phyloP scores from a whole-genome alignment of 2,113 vertebrate genomes.

The Otus sunia region DNA sequence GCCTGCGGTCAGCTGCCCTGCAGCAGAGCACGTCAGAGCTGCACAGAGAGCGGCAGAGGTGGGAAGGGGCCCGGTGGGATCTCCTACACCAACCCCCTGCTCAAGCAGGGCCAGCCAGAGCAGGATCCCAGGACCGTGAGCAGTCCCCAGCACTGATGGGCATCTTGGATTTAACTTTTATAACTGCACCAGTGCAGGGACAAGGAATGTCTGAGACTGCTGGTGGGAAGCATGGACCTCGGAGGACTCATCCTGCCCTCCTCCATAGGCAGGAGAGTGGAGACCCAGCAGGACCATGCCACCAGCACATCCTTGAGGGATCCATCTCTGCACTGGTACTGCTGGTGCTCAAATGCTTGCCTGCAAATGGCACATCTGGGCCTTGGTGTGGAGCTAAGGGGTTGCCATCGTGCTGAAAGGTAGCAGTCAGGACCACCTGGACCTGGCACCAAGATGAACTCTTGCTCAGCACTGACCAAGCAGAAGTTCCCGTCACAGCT shows the following conservation, averaged over 20 bases:
- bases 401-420: not conserved
- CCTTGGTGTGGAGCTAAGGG: not conserved
- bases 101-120: not conserved
- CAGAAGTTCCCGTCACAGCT: not conserved
- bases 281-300: not conserved
- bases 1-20: not conserved
- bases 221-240: not conserved
- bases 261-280: not conserved
- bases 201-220: not conserved
- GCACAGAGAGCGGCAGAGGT: not conserved
- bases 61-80: not conserved
- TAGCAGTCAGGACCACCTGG: not conserved
- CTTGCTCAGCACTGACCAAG: not conserved
- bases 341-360: not conserved
- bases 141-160: not conserved
- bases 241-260: not conserved
- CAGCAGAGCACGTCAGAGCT: not conserved
- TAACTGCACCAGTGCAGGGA: not conserved
- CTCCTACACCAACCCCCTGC: not conserved
- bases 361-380: not conserved
- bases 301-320: not conserved
- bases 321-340: not conserved
- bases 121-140: not conserved
- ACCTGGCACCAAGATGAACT: not conserved
- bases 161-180: not conserved